A percentile compares a stretch with the other conserved stretches of the same genome.
phyloP scores from a whole-genome alignment of 2,797 vertebrate genomes.

The Crocodylus rhombifer region DNA sequence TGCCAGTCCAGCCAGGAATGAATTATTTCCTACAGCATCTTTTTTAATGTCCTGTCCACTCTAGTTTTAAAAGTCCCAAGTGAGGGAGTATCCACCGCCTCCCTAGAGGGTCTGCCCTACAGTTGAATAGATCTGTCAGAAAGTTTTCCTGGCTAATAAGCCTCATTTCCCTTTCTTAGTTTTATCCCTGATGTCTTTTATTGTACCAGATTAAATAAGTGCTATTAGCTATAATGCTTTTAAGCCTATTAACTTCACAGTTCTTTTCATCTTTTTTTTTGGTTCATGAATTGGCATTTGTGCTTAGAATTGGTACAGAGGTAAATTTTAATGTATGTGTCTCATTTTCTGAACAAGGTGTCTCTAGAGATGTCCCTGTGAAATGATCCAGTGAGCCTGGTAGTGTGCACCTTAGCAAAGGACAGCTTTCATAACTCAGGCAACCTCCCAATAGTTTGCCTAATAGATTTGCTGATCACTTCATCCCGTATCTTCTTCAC shows the following conservation, averaged over 20 bases:
- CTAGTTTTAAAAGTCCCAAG: not conserved
- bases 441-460: not conserved
- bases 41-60: not conserved
- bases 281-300: not conserved
- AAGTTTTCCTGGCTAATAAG: not conserved
- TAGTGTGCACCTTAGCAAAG: not conserved
- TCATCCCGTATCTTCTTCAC: no score
- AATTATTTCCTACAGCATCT: fast-evolving
- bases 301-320: not conserved
- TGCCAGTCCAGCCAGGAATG: not conserved
- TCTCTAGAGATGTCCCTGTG: no score
- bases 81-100: fast-evolving
- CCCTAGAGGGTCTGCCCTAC: not conserved
- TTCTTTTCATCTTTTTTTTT: no score
- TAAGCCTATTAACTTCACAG: not conserved
- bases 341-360: not conserved
- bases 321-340: fast-evolving
- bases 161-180: not conserved
- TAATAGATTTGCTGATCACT: not conserved
- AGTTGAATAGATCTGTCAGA: not conserved
- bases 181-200: not conserved
- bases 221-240: not conserved
- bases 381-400: not conserved
- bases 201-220: fast-evolving
- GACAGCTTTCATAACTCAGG: not conserved